A percentile compares a stretch with the other conserved stretches of the same genome.
Evolutionary conservation across 2,888 invertebrate genomes (phyloP).

Genomic region (Macrophya annulata): DNA sequence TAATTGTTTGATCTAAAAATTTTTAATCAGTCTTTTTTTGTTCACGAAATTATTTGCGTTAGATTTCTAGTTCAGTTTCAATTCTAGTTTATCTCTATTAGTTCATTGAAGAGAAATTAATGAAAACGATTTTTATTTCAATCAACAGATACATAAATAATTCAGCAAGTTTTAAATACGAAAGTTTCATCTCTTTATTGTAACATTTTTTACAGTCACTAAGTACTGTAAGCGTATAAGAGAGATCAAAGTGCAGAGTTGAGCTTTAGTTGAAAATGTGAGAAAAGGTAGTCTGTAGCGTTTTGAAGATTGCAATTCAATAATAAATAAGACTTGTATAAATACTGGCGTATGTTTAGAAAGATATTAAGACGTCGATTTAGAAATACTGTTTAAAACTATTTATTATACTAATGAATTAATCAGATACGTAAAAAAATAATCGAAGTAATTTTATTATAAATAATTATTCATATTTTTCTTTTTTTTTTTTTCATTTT

Average conservation of each 20-base stretch:
- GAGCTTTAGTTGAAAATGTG: neutral
- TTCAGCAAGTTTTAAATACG: neutral
- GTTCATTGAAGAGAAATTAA: neutral
- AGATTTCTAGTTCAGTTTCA: neutral
- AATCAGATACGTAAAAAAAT: conserved; percentile 45
- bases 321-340: neutral
- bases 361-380: neutral
- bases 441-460: conserved; percentile 31
- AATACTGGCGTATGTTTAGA: conserved; percentile 19
- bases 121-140: conserved; percentile 29
- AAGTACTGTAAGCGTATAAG: conserved; percentile 4
- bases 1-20: conserved; percentile 23
- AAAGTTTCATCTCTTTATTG: neutral
- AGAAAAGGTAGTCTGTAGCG: neutral
- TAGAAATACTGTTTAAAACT: conserved; percentile 33
- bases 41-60: neutral
- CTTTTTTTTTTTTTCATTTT: neutral
- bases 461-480: neutral
- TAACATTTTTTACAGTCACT: neutral
- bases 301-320: neutral
- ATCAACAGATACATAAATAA: conserved; percentile 37
- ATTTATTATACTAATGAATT: neutral
- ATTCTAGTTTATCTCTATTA: neutral
- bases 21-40: neutral
- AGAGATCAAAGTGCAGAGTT: conserved; percentile 12